Conservation (phyloP, 2,797 vertebrate species). For the Dryobates pubescens region DNA sequence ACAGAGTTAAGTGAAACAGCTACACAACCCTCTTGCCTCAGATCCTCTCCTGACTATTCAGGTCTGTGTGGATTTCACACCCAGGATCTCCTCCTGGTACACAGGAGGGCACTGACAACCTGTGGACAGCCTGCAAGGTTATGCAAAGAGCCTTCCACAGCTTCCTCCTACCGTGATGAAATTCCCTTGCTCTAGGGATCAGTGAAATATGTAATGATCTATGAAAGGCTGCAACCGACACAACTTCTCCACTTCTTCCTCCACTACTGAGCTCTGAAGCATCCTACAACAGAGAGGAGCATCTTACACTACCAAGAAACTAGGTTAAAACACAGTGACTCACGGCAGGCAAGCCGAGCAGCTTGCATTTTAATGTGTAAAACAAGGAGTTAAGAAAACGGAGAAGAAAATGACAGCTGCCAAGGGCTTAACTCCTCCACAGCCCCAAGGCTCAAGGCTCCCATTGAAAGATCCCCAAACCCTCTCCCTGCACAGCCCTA, state of each 20-base stretch:
- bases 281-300: neutral
- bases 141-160: neutral
- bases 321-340: slow-evolving; percentile 3
- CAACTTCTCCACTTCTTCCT: neutral
- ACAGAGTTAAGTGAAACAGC: neutral
- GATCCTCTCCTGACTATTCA: neutral
- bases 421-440: neutral
- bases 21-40: neutral
- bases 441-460: neutral
- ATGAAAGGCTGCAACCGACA: neutral
- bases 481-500: neutral
- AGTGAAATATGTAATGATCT: neutral
- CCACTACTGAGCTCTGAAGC: neutral
- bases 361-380: neutral
- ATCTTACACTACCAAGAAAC: neutral
- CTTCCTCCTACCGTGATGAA: neutral
- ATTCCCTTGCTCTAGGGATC: neutral
- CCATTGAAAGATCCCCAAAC: neutral
- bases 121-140: neutral
- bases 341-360: neutral
- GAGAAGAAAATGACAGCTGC: neutral
- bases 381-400: neutral
- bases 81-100: neutral
- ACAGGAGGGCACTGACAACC: neutral
- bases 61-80: neutral